Conservation (phyloP, 2,797 vertebrate species). For the Gorsachius magnificus region DNA sequence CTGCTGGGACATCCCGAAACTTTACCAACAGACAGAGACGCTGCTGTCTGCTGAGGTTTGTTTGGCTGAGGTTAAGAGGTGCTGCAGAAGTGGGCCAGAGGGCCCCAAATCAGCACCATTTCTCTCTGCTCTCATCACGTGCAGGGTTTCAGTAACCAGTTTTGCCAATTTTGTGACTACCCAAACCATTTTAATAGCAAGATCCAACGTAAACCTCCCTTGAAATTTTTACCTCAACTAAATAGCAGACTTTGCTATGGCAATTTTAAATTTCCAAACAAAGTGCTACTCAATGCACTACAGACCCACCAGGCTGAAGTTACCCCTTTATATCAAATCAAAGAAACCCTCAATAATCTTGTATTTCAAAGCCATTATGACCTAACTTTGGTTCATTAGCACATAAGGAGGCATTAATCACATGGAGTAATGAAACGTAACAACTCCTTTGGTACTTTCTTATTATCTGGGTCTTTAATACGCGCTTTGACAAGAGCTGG, state of each 20-base stretch:
- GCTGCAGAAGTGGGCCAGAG: not conserved
- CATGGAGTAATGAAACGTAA: not conserved
- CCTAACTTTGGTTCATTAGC: slow-evolving; percentile 42
- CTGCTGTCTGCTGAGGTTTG: not conserved
- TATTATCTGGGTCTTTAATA: not conserved
- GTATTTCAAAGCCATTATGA: slow-evolving; percentile 41
- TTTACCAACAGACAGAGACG: not conserved
- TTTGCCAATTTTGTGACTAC: not conserved
- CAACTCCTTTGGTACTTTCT: not conserved
- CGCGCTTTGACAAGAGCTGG: not conserved
- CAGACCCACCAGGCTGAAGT: slow-evolving; percentile 26
- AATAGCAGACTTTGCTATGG: not conserved
- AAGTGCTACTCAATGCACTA: not conserved
- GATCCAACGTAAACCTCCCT: not conserved
- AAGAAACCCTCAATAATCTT: slow-evolving; percentile 47
- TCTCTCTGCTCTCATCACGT: not conserved
- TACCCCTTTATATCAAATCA: slow-evolving; percentile 28
- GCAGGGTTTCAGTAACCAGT: not conserved
- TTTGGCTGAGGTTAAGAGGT: not conserved
- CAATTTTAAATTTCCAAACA: slow-evolving; percentile 22
- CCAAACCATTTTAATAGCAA: not conserved
- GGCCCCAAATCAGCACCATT: not conserved
- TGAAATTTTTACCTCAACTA: not conserved
- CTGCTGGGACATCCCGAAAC: not conserved
- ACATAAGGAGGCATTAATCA: slow-evolving; percentile 46